These are phyloP conservation scores for Halcyon badia DNA, from an alignment of 2,797 vertebrate species.

Conservation along the genomic window DNA sequence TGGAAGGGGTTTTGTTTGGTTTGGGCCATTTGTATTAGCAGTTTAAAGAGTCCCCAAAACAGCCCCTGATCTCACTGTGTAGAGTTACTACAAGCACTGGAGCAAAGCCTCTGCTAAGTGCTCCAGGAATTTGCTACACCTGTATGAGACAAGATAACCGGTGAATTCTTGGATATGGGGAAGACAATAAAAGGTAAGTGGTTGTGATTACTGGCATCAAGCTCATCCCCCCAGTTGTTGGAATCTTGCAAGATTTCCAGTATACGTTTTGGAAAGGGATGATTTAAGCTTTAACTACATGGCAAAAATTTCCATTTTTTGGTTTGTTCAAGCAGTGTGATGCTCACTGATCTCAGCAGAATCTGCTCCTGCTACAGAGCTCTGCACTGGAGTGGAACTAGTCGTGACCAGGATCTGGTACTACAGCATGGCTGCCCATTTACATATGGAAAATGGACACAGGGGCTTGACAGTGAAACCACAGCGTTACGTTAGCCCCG, in stretches of 20 bases:
- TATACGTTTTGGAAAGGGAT: background rate
- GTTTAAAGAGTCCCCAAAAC: background rate
- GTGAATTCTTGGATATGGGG: background rate
- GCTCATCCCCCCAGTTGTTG: background rate
- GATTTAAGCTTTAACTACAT: background rate
- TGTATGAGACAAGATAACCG: background rate
- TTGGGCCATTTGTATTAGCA: background rate
- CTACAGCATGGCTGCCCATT: background rate
- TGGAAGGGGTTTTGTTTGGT: background rate
- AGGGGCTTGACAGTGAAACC: background rate
- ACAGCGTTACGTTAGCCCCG: background rate
- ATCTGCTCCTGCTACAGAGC: background rate
- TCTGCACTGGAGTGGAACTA: background rate
- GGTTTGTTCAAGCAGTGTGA: background rate
- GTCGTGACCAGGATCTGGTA: background rate
- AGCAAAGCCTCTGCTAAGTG: background rate
- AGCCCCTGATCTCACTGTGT: background rate
- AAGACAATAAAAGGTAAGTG: background rate
- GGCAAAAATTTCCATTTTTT: background rate
- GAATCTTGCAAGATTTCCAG: background rate
- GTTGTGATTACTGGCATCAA: background rate
- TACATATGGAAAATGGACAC: fast-evolving
- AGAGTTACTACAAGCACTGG: background rate
- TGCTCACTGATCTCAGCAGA: background rate
- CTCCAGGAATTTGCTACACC: background rate